Evolutionary conservation across 2,797 vertebrate genomes (phyloP).

Genomic region (Zenarchopterus dispar): DNA sequence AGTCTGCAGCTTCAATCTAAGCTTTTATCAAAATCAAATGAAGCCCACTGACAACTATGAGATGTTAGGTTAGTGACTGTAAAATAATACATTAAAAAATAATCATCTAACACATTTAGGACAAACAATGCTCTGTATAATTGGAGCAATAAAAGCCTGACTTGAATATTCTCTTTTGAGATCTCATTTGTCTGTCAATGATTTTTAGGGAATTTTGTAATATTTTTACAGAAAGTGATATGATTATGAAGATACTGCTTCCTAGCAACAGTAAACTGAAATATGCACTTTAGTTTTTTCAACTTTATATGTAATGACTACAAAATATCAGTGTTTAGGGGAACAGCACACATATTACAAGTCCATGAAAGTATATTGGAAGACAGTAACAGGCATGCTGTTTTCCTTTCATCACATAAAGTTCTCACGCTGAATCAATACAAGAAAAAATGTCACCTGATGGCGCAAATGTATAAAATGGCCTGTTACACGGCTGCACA

Average conservation of each 20-base stretch:
- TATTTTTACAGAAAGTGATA: no score
- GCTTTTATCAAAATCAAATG: conserved; percentile 59
- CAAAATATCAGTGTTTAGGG: conserved; percentile 33
- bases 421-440: conserved; percentile 34
- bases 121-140: background rate
- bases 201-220: conserved; percentile 2
- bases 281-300: conserved; percentile 12
- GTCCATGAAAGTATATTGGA: conserved; percentile 33
- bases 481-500: conserved; percentile 1
- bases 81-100: background rate
- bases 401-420: conserved; percentile 31
- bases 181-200: background rate
- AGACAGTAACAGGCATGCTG: conserved; percentile 8
- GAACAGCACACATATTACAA: conserved; percentile 28
- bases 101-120: background rate
- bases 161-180: background rate
- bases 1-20: conserved; percentile 55
- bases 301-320: conserved; percentile 33
- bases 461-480: conserved; percentile 35
- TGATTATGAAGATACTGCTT: conserved; percentile 3
- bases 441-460: conserved; percentile 30
- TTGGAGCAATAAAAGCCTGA: background rate
- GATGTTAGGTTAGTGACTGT: background rate
- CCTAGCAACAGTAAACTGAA: background rate
- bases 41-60: conserved; percentile 16